Percentiles rank a stretch among this genome's conserved stretches.
Evolutionary conservation across 2,113 vertebrate genomes (phyloP).

Genomic region (Rhineura floridana): DNA sequence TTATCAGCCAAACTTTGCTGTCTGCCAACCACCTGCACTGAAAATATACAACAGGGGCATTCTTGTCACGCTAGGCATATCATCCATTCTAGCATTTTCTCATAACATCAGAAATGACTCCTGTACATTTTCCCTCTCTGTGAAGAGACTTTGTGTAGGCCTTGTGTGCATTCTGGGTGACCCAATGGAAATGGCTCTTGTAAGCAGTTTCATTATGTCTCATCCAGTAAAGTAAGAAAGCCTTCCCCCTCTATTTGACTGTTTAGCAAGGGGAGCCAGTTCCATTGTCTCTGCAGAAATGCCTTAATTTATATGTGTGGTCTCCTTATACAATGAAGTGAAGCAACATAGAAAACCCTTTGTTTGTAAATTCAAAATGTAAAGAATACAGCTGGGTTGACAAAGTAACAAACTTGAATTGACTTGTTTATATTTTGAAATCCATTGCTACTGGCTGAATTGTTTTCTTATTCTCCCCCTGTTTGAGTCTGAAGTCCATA

Average conservation of each 20-base stretch:
- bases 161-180: neutral
- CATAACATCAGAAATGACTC: neutral
- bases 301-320: accelerated
- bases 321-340: neutral
- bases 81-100: neutral
- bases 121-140: accelerated
- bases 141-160: neutral
- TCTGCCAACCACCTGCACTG: neutral
- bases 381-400: neutral
- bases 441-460: neutral
- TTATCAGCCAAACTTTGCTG: neutral
- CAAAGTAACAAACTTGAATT: neutral
- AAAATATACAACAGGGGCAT: neutral
- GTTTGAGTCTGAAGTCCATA: neutral
- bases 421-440: neutral
- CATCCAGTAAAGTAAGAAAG: accelerated
- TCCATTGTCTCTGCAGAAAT: neutral
- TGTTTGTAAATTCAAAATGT: accelerated
- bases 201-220: neutral
- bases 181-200: neutral
- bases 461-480: neutral
- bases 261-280: neutral
- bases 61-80: neutral
- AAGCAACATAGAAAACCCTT: neutral
- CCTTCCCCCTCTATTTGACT: neutral